These are phyloP conservation scores for Oophaga sylvatica DNA, from an alignment of 2,797 vertebrate species.

Conservation along the genomic window DNA sequence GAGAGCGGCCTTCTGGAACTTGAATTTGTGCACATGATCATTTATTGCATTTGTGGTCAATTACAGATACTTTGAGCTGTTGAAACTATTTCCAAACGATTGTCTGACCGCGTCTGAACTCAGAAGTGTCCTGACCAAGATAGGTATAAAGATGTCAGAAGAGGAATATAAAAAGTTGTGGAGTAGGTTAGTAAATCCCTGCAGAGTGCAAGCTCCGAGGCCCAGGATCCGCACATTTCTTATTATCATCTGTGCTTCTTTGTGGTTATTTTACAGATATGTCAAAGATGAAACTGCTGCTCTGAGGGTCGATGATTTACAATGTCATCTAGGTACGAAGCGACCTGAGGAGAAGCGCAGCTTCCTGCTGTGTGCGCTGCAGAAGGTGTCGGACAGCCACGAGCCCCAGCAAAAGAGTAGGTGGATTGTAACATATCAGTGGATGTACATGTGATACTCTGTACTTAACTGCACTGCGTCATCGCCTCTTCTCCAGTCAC, in stretches of 20 bases:
- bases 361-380: constrained; percentile 9
- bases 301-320: constrained; percentile 20
- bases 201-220: background rate
- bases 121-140: constrained; percentile 23
- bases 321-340: constrained; percentile 15
- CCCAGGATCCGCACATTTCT: background rate
- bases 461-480: background rate
- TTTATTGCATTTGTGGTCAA: background rate
- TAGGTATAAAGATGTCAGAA: constrained; percentile 48
- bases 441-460: background rate
- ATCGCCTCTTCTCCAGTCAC: background rate
- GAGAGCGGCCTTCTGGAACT: no score
- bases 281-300: background rate
- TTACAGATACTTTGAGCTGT: constrained; percentile 51
- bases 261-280: constrained; percentile 27
- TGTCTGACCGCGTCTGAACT: constrained; percentile 27
- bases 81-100: constrained; percentile 40
- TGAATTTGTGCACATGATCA: background rate
- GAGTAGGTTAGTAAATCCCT: constrained; percentile 28
- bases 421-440: background rate
- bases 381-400: constrained; percentile 26
- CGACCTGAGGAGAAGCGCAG: background rate
- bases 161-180: constrained; percentile 53
- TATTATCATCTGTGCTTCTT: background rate
- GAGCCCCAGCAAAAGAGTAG: background rate